A percentile compares a stretch with the other conserved stretches of the same genome.
These are phyloP conservation scores for Idris sp. DNA, from an alignment of 1,140 invertebrate species.

Conservation along the genomic window DNA sequence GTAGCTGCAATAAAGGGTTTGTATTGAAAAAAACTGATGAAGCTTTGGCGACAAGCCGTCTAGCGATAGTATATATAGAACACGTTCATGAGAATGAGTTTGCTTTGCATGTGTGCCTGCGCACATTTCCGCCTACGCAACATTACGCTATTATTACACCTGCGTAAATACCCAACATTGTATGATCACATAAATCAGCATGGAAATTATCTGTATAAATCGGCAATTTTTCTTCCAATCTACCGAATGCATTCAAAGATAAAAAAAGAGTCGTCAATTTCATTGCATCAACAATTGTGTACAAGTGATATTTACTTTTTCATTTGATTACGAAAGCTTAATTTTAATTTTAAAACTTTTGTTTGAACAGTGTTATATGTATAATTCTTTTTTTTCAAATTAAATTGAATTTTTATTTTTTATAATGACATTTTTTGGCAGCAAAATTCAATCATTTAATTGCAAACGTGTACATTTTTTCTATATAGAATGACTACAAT, in stretches of 20 bases:
- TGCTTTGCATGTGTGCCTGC: constrained; percentile 49
- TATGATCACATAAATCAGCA: constrained; percentile 52
- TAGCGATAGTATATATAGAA: constrained; percentile 49
- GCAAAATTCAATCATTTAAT: constrained; percentile 1
- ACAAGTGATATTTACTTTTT: constrained; percentile 6
- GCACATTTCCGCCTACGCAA: constrained; percentile 48
- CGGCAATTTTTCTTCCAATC: constrained; percentile 38
- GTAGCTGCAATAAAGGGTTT: constrained; percentile 37
- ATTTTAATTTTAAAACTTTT: background rate
- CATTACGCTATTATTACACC: constrained; percentile 62
- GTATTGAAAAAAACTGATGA: constrained; percentile 49
- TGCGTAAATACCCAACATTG: constrained; percentile 50
- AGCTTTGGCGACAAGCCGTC: constrained; percentile 57
- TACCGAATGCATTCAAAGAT: constrained; percentile 14
- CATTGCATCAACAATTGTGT: constrained; percentile 7
- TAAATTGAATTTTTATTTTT: background rate
- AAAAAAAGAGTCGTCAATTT: constrained; percentile 22
- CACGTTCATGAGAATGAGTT: constrained; percentile 53
- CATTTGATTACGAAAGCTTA: background rate
- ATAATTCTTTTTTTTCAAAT: too few relatives aligned
- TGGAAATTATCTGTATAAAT: constrained; percentile 49
- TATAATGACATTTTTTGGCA: too few relatives aligned
- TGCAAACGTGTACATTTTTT: background rate
- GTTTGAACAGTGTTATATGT: background rate
- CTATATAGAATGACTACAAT: background rate